phyloP scores from a whole-genome alignment of 2,797 vertebrate species.

The Parauchenoglanis ngamensis region DNA sequence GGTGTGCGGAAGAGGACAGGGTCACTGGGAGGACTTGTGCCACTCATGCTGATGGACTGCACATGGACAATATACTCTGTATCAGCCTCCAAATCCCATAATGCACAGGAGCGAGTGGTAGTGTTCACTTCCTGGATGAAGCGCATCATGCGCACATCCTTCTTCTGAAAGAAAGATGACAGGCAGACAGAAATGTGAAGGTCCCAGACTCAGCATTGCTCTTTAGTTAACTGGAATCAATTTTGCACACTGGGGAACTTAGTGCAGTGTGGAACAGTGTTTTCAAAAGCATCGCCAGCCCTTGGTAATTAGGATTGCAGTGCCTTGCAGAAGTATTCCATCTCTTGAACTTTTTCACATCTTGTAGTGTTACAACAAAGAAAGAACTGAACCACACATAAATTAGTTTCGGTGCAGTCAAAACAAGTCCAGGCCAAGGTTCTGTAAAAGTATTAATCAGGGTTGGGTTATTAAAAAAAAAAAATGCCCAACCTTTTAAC shows the following conservation, averaged over 20 bases:
- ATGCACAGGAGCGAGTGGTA: conserved; percentile 90
- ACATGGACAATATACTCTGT: conserved; percentile 95
- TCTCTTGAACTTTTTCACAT: not conserved
- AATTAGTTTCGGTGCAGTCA: not conserved
- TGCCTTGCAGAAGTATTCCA: not conserved
- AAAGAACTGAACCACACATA: not conserved
- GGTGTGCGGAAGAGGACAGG: conserved; percentile 91
- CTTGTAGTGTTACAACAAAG: not conserved
- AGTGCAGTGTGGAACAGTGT: not conserved
- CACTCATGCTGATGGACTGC: conserved; percentile 92
- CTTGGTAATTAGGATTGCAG: not conserved
- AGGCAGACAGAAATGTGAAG: not conserved
- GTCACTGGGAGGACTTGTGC: conserved; percentile 91
- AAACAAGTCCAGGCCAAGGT: not conserved
- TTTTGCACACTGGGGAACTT: not conserved
- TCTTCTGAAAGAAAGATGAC: conserved; percentile 77
- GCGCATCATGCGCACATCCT: conserved; percentile 92
- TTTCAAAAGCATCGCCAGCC: not conserved
- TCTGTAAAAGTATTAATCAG: not conserved
- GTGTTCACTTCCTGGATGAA: conserved; percentile 98
- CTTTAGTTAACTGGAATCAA: not conserved
- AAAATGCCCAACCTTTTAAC: not conserved
- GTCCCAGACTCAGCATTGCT: too few species aligned
- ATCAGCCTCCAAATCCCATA: conserved; percentile 96
- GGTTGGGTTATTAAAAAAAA: not conserved